These are phyloP conservation scores for Aegithalos caudatus DNA, from an alignment of 2,113 vertebrate species.

Conservation along the genomic window DNA sequence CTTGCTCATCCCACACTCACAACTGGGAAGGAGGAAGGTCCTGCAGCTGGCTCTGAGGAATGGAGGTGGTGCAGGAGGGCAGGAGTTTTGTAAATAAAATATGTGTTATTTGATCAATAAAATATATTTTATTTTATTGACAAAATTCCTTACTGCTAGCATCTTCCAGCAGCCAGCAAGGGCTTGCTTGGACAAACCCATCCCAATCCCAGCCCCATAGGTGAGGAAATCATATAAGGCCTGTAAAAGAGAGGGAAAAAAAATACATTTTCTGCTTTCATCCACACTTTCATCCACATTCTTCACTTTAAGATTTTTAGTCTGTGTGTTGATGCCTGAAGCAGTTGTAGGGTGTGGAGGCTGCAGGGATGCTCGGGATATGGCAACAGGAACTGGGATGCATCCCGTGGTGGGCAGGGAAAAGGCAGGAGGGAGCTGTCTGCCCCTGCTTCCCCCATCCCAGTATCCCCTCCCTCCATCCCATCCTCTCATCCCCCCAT, in stretches of 20 bases:
- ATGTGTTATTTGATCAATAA: not conserved
- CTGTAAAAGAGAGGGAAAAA: not conserved
- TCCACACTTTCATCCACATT: not conserved
- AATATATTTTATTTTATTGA: not conserved
- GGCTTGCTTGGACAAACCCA: not conserved
- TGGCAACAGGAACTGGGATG: accelerated
- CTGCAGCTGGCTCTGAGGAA: accelerated
- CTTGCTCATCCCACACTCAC: accelerated
- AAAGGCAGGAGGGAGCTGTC: not conserved
- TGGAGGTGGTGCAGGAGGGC: not conserved
- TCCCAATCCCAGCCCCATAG: not conserved
- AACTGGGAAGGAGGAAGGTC: not conserved
- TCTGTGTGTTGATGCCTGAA: not conserved
- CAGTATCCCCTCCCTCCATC: not conserved
- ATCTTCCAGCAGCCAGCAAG: not conserved
- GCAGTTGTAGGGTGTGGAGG: accelerated
- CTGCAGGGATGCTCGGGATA: not conserved
- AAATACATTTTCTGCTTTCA: not conserved
- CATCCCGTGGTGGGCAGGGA: not conserved
- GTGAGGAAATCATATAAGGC: not conserved
- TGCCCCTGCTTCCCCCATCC: not conserved
- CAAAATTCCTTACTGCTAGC: accelerated
- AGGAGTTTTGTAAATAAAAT: not conserved
- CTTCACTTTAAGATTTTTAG: not conserved
- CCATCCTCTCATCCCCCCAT: not conserved